Evolutionary conservation across 2,113 vertebrate genomes (phyloP), one percentile per base, ranked within the genome.

Genomic region (Sialia sialis): DNA sequence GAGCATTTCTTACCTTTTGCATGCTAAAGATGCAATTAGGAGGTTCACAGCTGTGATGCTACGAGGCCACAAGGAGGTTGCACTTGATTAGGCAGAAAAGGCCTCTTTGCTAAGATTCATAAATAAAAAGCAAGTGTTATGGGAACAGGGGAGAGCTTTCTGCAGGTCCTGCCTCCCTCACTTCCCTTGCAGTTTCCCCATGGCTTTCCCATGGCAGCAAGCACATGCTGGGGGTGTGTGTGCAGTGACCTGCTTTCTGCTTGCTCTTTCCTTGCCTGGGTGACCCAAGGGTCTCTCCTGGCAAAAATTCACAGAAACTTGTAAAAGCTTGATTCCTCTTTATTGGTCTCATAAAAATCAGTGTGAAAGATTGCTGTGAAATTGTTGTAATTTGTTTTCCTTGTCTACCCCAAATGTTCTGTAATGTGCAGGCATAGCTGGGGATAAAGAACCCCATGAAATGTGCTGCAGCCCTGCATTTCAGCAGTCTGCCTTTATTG

Each of bases 11-110:
- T 90, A 36, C 66, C 41, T 89, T 76, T 81, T 90, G 67, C 25
- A 11, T 88, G 13, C 44, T 49, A 16, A 84, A 79, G 74, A 84
- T 56, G 69, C 73, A 96, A 95, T 85, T 95, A 96, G 52, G 70
- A 43, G 76, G 43, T 43, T 90, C 56, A 69, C 85, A 90, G 85
- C 91, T 95, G 93, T 83, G 89, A 38, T 67, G 22, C 70, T 76
- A 58, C 25, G 22, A 56, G n/a, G 30, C 9, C 39, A 2, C 60
- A 52, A 87, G 59, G 62, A 39, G 5, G 6, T 63, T 88, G 56
- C 13, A 13, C 54, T 75, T 95, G 59, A 73, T 76, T 52, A 60
- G 72, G 20, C 60, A 83, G 43, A 20, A 44, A 77, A 95, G 48
- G 26, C 62, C 11, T 55, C 62, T 73, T 13, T 83, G 10, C 23